Percentiles rank a stretch among this genome's conserved stretches.
phyloP scores from a whole-genome alignment of 2,797 vertebrate genomes.

The Microcaecilia unicolor region DNA sequence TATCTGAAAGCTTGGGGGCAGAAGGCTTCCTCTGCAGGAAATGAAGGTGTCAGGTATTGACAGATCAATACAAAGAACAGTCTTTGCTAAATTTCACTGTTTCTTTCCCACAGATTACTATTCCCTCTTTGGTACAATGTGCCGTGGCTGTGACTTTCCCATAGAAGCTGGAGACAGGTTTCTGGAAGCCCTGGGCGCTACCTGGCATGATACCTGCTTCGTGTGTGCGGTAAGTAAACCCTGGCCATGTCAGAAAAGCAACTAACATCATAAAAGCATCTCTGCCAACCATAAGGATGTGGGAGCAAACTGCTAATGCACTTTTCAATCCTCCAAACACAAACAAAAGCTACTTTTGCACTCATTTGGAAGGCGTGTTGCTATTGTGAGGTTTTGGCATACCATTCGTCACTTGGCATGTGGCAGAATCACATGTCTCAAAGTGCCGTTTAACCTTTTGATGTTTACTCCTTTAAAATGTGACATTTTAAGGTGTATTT shows the following conservation, averaged over 20 bases:
- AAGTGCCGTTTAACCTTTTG: conserved; percentile 7
- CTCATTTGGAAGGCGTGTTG: conserved; percentile 11
- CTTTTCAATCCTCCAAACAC: not conserved
- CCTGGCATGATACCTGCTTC: conserved; percentile 97
- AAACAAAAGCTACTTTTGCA: conserved; percentile 14
- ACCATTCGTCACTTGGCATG: not conserved
- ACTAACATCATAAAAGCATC: not conserved
- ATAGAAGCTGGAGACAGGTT: conserved; percentile 96
- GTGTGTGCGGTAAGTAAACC: conserved; percentile 80
- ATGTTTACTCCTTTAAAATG: rapidly evolving
- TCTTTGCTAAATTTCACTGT: too few relatives aligned
- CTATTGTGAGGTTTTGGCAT: conserved; percentile 12
- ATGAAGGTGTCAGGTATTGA: too few relatives aligned
- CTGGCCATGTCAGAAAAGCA: not conserved
- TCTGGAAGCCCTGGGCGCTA: conserved; percentile 83
- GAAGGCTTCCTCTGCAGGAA: too few relatives aligned
- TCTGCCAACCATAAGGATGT: not conserved
- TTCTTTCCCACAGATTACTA: conserved; percentile 74
- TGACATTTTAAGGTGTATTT: too few relatives aligned
- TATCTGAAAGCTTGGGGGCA: too few relatives aligned
- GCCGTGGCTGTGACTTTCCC: conserved; percentile 91
- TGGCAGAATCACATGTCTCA: not conserved
- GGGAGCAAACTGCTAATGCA: not conserved
- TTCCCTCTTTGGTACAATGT: conserved; percentile 83
- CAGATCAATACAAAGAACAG: too few relatives aligned